Percentiles rank a stretch among this genome's conserved stretches.
These are phyloP conservation scores for Trichechus manatus DNA, from an alignment of 2,113 vertebrate genomes.

Conservation along the genomic window DNA sequence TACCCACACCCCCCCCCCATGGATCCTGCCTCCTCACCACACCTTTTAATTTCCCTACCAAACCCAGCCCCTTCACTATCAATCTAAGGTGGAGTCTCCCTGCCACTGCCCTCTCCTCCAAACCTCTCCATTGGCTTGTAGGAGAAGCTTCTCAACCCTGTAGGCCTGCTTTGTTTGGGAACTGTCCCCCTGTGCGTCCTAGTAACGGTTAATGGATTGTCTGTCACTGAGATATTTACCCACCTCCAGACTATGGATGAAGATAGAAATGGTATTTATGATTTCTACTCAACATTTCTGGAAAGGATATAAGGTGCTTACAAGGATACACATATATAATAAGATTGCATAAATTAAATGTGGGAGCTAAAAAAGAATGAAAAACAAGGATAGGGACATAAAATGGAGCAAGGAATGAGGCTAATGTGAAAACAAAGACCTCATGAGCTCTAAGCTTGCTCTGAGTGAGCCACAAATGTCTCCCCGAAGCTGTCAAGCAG, in stretches of 20 bases:
- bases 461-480: neutral
- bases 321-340: conserved; percentile 78
- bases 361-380: conserved; percentile 63
- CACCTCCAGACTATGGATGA: conserved; percentile 81
- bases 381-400: conserved; percentile 34
- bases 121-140: accelerated
- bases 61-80: neutral
- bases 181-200: neutral
- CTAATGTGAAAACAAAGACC: neutral
- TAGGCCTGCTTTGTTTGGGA: neutral
- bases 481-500: neutral
- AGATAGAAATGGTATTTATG: conserved; percentile 83
- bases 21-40: neutral
- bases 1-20: neutral
- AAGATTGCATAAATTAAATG: conserved; percentile 78
- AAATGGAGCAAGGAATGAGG: neutral
- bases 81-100: neutral
- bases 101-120: neutral
- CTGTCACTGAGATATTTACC: conserved; percentile 62
- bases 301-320: conserved; percentile 80
- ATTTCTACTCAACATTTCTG: conserved; percentile 76
- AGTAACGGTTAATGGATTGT: conserved; percentile 71
- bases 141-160: neutral
- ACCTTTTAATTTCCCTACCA: too few species aligned
- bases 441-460: neutral